Percentiles rank a stretch among this genome's conserved stretches.
phyloP scores from a whole-genome alignment of 1,140 invertebrate species.

The Oncopodura yosiiana region DNA sequence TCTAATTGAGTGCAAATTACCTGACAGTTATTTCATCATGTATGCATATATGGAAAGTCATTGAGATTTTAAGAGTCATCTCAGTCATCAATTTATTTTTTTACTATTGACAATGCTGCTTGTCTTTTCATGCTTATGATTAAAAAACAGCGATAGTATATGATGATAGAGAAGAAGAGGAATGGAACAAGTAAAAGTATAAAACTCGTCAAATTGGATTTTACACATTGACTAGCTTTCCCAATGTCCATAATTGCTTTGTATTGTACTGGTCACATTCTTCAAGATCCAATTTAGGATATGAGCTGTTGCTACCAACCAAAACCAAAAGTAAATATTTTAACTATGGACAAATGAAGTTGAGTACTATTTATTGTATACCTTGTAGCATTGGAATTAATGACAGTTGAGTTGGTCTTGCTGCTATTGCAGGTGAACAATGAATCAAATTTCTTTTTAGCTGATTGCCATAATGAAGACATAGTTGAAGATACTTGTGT shows the following conservation, averaged over 20 bases:
- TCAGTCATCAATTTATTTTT: too few relatives aligned
- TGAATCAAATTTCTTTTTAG: neutral
- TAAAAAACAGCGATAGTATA: too few relatives aligned
- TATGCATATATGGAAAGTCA: too few relatives aligned
- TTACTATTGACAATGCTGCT: too few relatives aligned
- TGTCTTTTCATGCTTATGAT: too few relatives aligned
- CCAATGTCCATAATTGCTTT: neutral
- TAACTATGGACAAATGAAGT: neutral
- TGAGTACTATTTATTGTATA: neutral
- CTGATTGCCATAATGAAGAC: slow-evolving; percentile 2
- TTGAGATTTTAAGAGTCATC: neutral
- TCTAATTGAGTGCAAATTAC: too few relatives aligned
- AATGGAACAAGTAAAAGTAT: too few relatives aligned
- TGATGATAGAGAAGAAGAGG: too few relatives aligned
- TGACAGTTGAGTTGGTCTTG: neutral
- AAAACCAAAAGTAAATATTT: neutral
- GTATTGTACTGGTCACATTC: neutral
- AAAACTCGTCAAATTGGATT: too few relatives aligned
- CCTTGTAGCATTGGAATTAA: neutral
- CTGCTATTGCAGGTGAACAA: neutral
- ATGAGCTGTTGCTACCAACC: neutral
- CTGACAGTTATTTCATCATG: too few relatives aligned
- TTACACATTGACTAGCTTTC: neutral
- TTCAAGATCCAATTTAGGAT: neutral
- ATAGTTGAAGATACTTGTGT: neutral